A percentile compares a stretch with the other conserved stretches of the same genome.
These are phyloP conservation scores for Diaprepes abbreviatus DNA, from an alignment of 2,888 invertebrate species.

Conservation along the genomic window DNA sequence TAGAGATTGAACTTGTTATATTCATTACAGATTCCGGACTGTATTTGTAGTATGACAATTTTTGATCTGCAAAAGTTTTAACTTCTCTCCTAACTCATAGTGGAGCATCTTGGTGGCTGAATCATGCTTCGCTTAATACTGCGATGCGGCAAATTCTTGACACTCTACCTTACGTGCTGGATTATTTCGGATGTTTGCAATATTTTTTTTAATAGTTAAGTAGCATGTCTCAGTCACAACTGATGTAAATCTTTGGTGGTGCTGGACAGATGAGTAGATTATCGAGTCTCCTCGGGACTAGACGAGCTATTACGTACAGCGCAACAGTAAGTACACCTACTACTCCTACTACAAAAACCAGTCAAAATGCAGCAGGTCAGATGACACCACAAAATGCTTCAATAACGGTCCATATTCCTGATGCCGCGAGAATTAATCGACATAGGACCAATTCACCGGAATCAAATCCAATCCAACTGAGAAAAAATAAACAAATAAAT, in stretches of 20 bases:
- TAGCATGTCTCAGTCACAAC: constrained; percentile 96
- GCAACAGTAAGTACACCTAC: constrained; percentile 64
- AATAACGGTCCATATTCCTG: constrained; percentile 41
- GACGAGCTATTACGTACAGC: constrained; percentile 69
- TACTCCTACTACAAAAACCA: constrained; percentile 54
- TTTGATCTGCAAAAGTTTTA: no score
- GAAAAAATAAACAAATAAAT: no score
- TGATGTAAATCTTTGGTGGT: constrained; percentile 97
- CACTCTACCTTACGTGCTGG: no score
- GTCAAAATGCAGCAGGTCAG: constrained; percentile 50
- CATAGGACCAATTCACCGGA: constrained; percentile 45
- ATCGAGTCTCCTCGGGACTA: constrained; percentile 84
- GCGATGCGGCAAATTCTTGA: no score
- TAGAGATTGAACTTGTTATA: no score
- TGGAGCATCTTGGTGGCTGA: no score
- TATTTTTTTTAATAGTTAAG: no score
- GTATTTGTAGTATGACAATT: no score
- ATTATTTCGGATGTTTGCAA: no score
- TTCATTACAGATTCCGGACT: no score
- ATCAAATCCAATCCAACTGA: constrained; percentile 77
- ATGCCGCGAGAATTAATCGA: constrained; percentile 33
- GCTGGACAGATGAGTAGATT: constrained; percentile 88
- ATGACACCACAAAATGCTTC: constrained; percentile 54
- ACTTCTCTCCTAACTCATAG: no score
- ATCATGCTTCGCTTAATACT: no score